These are phyloP conservation scores for Tetramorium simillimum DNA, from an alignment of 1,140 invertebrate species.

Conservation along the genomic window DNA sequence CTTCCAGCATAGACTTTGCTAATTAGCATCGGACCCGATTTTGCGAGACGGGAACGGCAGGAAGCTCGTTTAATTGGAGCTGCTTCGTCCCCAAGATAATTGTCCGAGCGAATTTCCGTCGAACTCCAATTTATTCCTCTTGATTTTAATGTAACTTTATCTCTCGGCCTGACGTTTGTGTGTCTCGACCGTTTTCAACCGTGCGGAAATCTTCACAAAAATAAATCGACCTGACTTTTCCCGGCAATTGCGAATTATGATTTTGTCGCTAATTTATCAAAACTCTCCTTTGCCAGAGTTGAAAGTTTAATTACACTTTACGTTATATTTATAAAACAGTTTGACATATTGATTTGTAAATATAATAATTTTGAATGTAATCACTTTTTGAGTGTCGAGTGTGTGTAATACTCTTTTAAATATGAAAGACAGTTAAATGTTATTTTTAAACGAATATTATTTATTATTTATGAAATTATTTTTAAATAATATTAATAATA, in stretches of 20 bases:
- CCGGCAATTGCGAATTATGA: constrained; percentile 30
- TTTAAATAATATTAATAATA: background rate
- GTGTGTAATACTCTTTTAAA: background rate
- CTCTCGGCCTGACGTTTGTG: constrained; percentile 16
- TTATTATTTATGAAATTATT: background rate
- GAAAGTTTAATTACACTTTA: background rate
- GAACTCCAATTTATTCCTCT: constrained; percentile 59
- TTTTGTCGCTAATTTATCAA: constrained; percentile 24
- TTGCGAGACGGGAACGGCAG: constrained; percentile 45
- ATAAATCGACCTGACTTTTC: constrained; percentile 35
- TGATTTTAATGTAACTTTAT: constrained; percentile 64
- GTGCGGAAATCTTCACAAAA: constrained; percentile 42
- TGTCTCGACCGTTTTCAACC: background rate
- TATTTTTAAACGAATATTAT: background rate
- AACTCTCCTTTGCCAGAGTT: background rate
- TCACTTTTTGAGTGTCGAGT: background rate
- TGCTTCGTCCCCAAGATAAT: constrained; percentile 62
- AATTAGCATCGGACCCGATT: constrained; percentile 65
- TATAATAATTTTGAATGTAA: background rate
- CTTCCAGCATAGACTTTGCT: constrained; percentile 68
- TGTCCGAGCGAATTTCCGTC: constrained; percentile 63
- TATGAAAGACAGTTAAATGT: background rate
- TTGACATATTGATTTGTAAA: background rate
- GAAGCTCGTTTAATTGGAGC: constrained; percentile 66
- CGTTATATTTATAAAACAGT: background rate